Evolutionary conservation across 2,113 vertebrate genomes (phyloP).

Genomic region (Lampris megalopsis): DNA sequence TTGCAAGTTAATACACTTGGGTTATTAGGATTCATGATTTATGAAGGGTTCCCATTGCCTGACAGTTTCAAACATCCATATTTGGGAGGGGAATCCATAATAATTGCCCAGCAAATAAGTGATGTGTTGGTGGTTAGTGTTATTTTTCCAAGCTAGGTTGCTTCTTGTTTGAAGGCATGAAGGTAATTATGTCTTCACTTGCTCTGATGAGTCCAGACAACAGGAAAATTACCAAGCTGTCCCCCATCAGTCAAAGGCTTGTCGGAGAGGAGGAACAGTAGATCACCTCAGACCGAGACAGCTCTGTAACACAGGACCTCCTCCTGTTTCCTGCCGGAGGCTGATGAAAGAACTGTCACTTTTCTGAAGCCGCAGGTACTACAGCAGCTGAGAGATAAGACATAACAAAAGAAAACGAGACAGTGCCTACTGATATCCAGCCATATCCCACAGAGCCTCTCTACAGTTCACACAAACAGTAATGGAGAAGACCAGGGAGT

Average conservation of each 20-base stretch:
- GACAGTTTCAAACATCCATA: slow-evolving; percentile 22
- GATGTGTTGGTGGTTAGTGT: slow-evolving; percentile 25
- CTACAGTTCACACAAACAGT: slow-evolving; percentile 2
- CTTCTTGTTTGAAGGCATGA: slow-evolving; percentile 41
- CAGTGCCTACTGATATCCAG: slow-evolving; percentile 6
- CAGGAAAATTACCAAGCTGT: slow-evolving; percentile 69
- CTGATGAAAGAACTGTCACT: slow-evolving; percentile 67
- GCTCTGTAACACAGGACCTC: slow-evolving; percentile 29
- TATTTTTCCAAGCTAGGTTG: slow-evolving; percentile 28
- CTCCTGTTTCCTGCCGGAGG: slow-evolving; percentile 54
- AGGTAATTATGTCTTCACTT: slow-evolving; percentile 71
- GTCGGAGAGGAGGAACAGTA: slow-evolving; percentile 15
- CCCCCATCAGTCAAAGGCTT: slow-evolving; percentile 56
- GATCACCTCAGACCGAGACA: slow-evolving; percentile 26
- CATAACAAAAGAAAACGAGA: slow-evolving; percentile 15
- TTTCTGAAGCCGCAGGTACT: slow-evolving; percentile 38
- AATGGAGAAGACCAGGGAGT: background rate
- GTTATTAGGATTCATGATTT: slow-evolving; percentile 7
- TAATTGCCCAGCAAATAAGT: background rate
- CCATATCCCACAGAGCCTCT: background rate
- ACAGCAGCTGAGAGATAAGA: slow-evolving; percentile 35
- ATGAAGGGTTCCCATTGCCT: slow-evolving; percentile 13
- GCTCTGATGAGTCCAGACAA: slow-evolving; percentile 59
- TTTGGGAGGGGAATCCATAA: background rate
- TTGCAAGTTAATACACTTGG: slow-evolving; percentile 43